phyloP scores from a whole-genome alignment of 2,797 vertebrate species.

The Hephaestus fuliginosus region DNA sequence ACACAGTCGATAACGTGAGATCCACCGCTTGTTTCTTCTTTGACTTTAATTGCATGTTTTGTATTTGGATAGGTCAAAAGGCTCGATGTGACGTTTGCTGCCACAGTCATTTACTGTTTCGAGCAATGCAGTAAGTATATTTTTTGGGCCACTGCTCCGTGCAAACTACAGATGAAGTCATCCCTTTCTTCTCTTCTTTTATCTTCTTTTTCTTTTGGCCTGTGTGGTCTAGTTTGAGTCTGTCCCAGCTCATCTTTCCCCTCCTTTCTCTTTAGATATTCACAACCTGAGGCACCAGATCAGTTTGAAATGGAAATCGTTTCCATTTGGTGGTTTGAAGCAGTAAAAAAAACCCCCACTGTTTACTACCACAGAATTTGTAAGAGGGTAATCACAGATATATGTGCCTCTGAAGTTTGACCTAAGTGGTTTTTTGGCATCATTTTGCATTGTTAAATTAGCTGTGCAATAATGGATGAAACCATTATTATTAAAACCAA shows the following conservation, averaged over 20 bases:
- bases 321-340: not conserved
- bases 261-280: not conserved
- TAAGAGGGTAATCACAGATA: not conserved
- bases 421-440: conserved; percentile 15
- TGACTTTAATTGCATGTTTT: conserved; percentile 18
- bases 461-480: not conserved
- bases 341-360: not conserved
- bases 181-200: not conserved
- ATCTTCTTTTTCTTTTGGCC: not conserved
- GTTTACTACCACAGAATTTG: not conserved
- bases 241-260: not conserved
- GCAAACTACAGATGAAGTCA: not conserved
- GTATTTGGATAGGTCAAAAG: conserved; percentile 76
- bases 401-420: too few species aligned
- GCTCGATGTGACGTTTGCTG: conserved; percentile 72
- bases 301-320: conserved; percentile 12
- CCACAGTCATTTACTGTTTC: conserved; percentile 69
- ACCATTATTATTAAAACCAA: too few species aligned
- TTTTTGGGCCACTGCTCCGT: not conserved
- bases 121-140: conserved; percentile 74
- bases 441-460: not conserved
- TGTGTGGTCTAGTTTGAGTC: not conserved
- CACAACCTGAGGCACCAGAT: not conserved
- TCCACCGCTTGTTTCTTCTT: not conserved
- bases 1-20: not conserved